Conservation (phyloP, 2,113 vertebrate species). For the Suricata suricatta region DNA sequence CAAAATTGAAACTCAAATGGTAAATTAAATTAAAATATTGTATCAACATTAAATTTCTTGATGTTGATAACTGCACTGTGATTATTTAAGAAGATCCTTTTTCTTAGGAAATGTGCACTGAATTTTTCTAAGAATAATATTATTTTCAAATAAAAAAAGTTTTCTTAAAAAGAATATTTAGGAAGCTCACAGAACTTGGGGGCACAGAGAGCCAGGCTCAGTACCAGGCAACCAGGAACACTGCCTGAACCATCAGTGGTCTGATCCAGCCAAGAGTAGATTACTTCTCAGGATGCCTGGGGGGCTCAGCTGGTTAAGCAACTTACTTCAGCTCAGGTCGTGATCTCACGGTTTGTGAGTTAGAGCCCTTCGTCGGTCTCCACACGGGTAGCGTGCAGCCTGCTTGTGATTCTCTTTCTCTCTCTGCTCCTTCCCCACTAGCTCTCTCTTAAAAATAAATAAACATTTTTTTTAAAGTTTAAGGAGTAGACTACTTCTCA, state of each 20-base stretch:
- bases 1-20: not conserved
- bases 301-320: too few species aligned
- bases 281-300: not conserved
- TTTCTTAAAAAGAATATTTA: not conserved
- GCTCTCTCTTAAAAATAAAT: too few species aligned
- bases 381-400: too few species aligned
- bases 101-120: not conserved
- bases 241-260: not conserved
- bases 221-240: not conserved
- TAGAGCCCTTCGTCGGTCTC: too few species aligned
- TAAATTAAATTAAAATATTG: not conserved
- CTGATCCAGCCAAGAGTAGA: not conserved
- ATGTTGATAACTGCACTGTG: not conserved
- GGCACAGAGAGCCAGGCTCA: not conserved
- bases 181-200: not conserved
- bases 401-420: too few species aligned
- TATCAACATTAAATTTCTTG: not conserved
- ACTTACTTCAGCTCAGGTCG: too few species aligned
- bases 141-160: not conserved
- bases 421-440: too few species aligned
- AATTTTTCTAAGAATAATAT: constrained; percentile 12
- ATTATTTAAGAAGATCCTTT: not conserved
- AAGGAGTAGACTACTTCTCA: not conserved
- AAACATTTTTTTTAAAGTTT: too few species aligned
- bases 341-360: too few species aligned